A percentile compares a stretch with the other conserved stretches of the same genome.
Conservation (phyloP, 2,888 invertebrate genomes). For the Gymnoscelis rufifasciata region DNA sequence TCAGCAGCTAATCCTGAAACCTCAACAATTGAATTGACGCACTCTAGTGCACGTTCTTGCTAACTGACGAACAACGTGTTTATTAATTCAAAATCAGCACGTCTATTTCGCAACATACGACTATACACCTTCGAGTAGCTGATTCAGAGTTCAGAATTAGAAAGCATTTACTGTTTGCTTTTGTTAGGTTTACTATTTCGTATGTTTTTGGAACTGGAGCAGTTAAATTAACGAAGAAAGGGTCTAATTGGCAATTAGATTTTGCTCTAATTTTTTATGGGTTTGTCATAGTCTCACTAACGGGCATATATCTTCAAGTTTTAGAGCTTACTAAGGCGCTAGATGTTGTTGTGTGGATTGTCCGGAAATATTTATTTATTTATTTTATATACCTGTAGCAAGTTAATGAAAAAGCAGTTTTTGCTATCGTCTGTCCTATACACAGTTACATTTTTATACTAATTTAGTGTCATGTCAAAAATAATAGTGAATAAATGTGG, state of each 20-base stretch:
- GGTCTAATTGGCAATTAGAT: constrained; percentile 9
- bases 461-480: too few relatives aligned
- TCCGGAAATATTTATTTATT: too few relatives aligned
- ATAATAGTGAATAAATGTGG: too few relatives aligned
- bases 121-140: constrained; percentile 5
- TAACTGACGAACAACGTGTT: constrained; percentile 36
- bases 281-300: too few relatives aligned
- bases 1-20: constrained; percentile 11
- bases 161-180: constrained; percentile 12
- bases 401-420: too few relatives aligned
- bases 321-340: too few relatives aligned
- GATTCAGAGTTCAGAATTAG: constrained; percentile 3
- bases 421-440: too few relatives aligned
- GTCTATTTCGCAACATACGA: constrained; percentile 9
- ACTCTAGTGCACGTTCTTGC: constrained; percentile 34
- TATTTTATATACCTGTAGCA: too few relatives aligned
- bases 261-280: constrained; percentile 1
- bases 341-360: too few relatives aligned
- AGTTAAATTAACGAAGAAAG: constrained; percentile 21
- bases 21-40: constrained; percentile 25
- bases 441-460: too few relatives aligned
- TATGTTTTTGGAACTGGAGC: constrained; percentile 22
- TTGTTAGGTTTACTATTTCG: constrained; percentile 16
- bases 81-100: constrained; percentile 24
- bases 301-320: too few relatives aligned